Conservation (phyloP, 2,888 invertebrate species). For the Synergus japonicus region DNA sequence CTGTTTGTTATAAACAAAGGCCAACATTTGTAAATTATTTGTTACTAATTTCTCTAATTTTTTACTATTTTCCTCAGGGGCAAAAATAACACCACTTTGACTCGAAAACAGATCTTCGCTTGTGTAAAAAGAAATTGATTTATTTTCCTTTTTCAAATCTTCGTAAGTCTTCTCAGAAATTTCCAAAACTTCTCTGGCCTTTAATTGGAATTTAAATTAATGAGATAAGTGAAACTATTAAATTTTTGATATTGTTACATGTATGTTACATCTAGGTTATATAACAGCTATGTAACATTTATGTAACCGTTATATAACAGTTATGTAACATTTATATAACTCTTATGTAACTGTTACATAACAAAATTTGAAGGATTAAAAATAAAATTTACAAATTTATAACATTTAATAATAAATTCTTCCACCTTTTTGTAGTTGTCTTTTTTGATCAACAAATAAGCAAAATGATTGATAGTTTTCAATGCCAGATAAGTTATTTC, state of each 20-base stretch:
- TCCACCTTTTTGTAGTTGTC: slow-evolving; percentile 74
- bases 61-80: slow-evolving; percentile 76
- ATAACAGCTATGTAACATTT: neutral
- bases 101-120: slow-evolving; percentile 80
- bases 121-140: slow-evolving; percentile 75
- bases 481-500: slow-evolving; percentile 78
- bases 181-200: slow-evolving; percentile 79
- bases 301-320: too few species aligned
- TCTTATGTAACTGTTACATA: neutral
- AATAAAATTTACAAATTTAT: too few species aligned
- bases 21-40: slow-evolving; percentile 83
- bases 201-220: slow-evolving; percentile 37
- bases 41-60: slow-evolving; percentile 81
- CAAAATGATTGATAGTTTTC: slow-evolving; percentile 80
- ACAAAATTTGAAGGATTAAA: too few species aligned
- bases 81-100: neutral
- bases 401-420: neutral
- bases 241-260: neutral
- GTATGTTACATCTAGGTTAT: neutral
- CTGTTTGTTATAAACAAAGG: slow-evolving; percentile 81
- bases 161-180: slow-evolving; percentile 78
- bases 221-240: too few species aligned
- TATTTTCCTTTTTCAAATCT: slow-evolving; percentile 73
- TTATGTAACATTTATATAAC: neutral
- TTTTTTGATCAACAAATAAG: slow-evolving; percentile 80